A percentile compares a stretch with the other conserved stretches of the same genome.
phyloP scores from a whole-genome alignment of 2,797 vertebrate species.

The Syngnathus rostellatus region DNA sequence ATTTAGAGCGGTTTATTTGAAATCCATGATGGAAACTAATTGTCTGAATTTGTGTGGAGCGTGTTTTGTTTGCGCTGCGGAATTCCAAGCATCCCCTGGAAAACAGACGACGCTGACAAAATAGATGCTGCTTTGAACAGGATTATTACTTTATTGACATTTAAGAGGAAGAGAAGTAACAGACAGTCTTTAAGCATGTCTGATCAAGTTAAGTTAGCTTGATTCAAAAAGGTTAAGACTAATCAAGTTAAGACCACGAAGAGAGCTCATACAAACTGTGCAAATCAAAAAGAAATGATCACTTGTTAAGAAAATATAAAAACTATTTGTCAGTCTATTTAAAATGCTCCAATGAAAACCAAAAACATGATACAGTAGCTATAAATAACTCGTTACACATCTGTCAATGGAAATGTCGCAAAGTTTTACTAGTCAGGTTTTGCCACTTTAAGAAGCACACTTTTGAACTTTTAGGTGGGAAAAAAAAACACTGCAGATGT shows the following conservation, averaged over 20 bases:
- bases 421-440: slow-evolving; percentile 23
- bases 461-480: slow-evolving; percentile 14
- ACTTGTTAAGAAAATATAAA: slow-evolving; percentile 50
- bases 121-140: background rate
- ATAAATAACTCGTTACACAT: slow-evolving; percentile 13
- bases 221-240: slow-evolving; percentile 51
- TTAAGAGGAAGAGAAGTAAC: slow-evolving; percentile 23
- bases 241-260: slow-evolving; percentile 54
- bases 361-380: slow-evolving; percentile 19
- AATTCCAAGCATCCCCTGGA: slow-evolving; percentile 28
- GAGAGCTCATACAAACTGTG: slow-evolving; percentile 58
- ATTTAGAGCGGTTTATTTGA: too few relatives aligned
- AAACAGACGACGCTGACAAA: slow-evolving; percentile 24
- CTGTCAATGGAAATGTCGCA: background rate
- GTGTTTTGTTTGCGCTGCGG: slow-evolving; percentile 6
- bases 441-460: slow-evolving; percentile 29
- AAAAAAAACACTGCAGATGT: slow-evolving; percentile 25
- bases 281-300: slow-evolving; percentile 59
- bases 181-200: slow-evolving; percentile 50
- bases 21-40: background rate
- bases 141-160: slow-evolving; percentile 49
- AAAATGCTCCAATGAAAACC: background rate
- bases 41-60: background rate
- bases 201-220: slow-evolving; percentile 4
- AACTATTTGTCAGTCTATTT: slow-evolving; percentile 40